Percentiles rank a stretch among this genome's conserved stretches.
Evolutionary conservation across 1,140 invertebrate genomes (phyloP).

Genomic region (Schlechtendalia chinensis): DNA sequence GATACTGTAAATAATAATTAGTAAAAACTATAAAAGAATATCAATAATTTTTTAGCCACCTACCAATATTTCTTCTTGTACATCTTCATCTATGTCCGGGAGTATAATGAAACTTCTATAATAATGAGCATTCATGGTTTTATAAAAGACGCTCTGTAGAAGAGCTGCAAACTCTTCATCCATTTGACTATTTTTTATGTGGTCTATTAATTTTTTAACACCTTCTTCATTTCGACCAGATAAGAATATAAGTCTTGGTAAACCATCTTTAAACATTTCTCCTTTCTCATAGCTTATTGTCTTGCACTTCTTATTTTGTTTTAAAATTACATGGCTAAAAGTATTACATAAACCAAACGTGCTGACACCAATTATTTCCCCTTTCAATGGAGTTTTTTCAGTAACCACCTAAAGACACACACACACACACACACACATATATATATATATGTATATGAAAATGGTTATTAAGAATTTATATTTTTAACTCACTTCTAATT

Average conservation of each 20-base stretch:
- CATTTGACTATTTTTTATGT: constrained; percentile 44
- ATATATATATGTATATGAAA: no score
- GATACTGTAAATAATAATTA: constrained; percentile 10
- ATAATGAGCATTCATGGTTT: constrained; percentile 17
- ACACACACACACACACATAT: no score
- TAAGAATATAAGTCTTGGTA: constrained; percentile 52
- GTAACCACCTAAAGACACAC: constrained; percentile 61
- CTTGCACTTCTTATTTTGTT: constrained; percentile 52
- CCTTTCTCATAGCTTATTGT: constrained; percentile 23
- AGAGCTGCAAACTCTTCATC: constrained; percentile 48
- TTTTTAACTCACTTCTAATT: constrained; percentile 52
- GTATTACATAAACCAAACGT: constrained; percentile 66
- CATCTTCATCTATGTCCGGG: constrained; percentile 27
- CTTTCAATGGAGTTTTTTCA: constrained; percentile 58
- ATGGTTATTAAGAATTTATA: background rate
- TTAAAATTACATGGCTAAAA: constrained; percentile 63
- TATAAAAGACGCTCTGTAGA: constrained; percentile 45
- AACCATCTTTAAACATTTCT: constrained; percentile 52
- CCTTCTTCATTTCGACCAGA: constrained; percentile 52
- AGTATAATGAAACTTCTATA: constrained; percentile 22
- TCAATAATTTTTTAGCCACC: background rate
- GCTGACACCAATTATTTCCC: constrained; percentile 60
- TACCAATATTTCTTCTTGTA: constrained; percentile 42
- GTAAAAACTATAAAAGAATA: background rate
- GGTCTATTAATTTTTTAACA: constrained; percentile 51